A percentile compares a stretch with the other conserved stretches of the same genome.
phyloP scores from a whole-genome alignment of 2,888 invertebrate species.

The Chirona hameri region DNA sequence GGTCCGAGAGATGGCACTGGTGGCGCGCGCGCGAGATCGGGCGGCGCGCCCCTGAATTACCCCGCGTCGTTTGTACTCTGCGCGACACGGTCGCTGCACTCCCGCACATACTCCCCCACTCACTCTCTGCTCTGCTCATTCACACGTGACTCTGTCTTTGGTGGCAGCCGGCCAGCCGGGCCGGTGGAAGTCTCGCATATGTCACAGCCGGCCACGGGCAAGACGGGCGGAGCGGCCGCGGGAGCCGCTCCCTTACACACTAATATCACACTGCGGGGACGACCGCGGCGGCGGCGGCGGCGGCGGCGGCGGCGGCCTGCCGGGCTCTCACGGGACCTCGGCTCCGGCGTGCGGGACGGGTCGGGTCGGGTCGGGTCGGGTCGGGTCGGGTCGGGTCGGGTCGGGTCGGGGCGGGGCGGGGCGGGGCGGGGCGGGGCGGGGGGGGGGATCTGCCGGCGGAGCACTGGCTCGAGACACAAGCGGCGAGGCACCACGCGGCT shows the following conservation, averaged over 20 bases:
- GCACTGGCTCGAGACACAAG: neutral
- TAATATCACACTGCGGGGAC: neutral
- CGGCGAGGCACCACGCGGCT: neutral
- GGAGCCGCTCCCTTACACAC: neutral
- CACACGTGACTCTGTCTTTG: too few species aligned
- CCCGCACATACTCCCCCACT: neutral
- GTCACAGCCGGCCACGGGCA: neutral
- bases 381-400: neutral
- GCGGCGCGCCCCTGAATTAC: neutral
- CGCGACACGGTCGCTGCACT: conserved; percentile 4
- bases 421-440: neutral
- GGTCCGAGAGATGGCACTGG: conserved; percentile 22
- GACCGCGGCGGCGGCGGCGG: neutral
- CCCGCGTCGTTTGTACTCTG: neutral
- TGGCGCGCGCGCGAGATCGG: neutral
- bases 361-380: neutral
- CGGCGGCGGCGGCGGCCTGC: neutral
- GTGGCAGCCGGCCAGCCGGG: neutral
- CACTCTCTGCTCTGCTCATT: neutral
- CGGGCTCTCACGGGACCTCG: neutral
- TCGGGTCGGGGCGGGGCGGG: neutral
- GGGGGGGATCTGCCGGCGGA: neutral
- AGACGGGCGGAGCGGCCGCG: neutral
- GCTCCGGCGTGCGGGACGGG: neutral
- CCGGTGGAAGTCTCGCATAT: neutral